Evolutionary conservation across 2,888 invertebrate species (phyloP).

Genomic region (Acleris sparsana): DNA sequence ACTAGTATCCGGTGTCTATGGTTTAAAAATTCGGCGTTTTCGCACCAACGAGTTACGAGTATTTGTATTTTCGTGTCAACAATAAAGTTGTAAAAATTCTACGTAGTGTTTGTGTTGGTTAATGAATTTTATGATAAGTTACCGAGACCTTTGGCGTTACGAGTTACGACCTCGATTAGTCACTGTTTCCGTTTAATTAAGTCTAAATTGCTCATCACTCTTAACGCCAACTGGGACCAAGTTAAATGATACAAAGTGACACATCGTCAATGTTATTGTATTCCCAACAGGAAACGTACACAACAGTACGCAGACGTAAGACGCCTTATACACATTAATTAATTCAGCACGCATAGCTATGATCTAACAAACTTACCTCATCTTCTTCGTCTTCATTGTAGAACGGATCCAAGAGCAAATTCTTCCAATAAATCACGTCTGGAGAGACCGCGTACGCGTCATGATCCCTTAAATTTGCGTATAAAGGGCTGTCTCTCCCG

Average conservation of each 20-base stretch:
- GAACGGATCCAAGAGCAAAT: conserved; percentile 72
- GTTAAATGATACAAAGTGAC: conserved; percentile 31
- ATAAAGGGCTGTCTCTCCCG: conserved; percentile 74
- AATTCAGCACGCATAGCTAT: conserved; percentile 33
- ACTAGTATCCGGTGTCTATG: conserved; percentile 27
- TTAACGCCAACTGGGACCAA: conserved; percentile 30
- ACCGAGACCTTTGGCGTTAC: conserved; percentile 18
- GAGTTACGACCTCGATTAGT: conserved; percentile 30
- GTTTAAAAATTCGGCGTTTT: conserved; percentile 5
- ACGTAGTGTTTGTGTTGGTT: conserved; percentile 29
- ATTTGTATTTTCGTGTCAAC: not conserved
- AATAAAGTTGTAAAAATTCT: conserved; percentile 1
- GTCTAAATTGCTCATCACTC: conserved; percentile 30
- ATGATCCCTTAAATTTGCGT: conserved; percentile 75
- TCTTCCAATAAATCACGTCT: conserved; percentile 83
- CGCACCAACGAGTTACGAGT: not conserved
- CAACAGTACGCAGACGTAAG: conserved; percentile 28
- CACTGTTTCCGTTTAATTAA: conserved; percentile 37
- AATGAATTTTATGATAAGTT: conserved; percentile 13
- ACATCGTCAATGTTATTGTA: conserved; percentile 26
- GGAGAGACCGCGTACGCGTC: conserved; percentile 76
- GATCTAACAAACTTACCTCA: conserved; percentile 64
- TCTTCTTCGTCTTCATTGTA: conserved; percentile 83
- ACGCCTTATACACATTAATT: conserved; percentile 29
- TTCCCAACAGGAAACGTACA: conserved; percentile 28